Evolutionary conservation across 2,797 vertebrate species (phyloP).

Genomic region (Picus viridis): DNA sequence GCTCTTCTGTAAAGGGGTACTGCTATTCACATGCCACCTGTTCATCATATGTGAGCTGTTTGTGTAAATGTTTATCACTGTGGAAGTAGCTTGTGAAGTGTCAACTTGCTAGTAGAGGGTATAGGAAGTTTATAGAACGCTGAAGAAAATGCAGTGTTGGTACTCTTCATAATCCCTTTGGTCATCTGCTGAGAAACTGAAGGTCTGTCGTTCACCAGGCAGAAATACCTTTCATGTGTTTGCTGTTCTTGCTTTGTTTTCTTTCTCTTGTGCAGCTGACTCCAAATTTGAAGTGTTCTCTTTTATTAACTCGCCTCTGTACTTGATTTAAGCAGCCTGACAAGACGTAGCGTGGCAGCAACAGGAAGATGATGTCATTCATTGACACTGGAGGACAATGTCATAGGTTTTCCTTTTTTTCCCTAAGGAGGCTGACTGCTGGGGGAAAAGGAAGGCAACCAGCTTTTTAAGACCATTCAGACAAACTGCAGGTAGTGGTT

Average conservation of each 20-base stretch:
- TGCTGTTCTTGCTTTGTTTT: neutral
- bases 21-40: neutral
- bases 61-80: constrained; percentile 10
- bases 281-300: neutral
- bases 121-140: neutral
- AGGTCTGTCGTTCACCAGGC: neutral
- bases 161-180: neutral
- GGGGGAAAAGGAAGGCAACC: neutral
- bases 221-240: neutral
- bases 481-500: neutral
- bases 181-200: neutral
- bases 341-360: neutral
- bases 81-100: constrained; percentile 28
- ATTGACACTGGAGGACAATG: neutral
- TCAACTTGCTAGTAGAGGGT: constrained; percentile 16
- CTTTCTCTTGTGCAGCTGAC: neutral
- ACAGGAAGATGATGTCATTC: neutral
- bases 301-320: neutral
- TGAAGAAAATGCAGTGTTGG: neutral
- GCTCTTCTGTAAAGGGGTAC: neutral
- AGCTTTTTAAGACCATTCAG: neutral
- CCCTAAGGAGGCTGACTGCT: neutral
- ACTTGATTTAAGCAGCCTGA: neutral
- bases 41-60: neutral
- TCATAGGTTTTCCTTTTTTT: neutral